Evolutionary conservation across 2,888 invertebrate genomes (phyloP).

Genomic region (Macrophya alboannulata): DNA sequence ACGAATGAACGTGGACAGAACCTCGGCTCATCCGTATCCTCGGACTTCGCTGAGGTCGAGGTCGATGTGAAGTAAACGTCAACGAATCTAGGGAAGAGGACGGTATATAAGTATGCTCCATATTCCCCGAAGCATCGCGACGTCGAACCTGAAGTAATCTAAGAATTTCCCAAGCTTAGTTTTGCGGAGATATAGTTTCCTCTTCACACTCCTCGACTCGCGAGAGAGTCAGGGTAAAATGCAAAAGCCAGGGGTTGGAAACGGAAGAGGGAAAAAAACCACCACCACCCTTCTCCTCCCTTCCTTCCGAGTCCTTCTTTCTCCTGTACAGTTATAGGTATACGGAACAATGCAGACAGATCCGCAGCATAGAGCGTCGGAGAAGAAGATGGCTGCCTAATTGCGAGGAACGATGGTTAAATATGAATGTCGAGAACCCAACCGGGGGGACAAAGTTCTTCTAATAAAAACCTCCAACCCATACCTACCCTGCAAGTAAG

Average conservation of each 20-base stretch:
- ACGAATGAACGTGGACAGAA: background rate
- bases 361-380: background rate
- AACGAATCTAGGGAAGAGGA: background rate
- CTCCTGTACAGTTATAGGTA: background rate
- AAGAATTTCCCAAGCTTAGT: conserved; percentile 21
- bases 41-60: background rate
- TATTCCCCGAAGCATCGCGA: conserved; percentile 43
- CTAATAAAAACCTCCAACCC: conserved; percentile 25
- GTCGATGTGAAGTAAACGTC: background rate
- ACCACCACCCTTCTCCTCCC: background rate
- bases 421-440: conserved; percentile 68
- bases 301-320: background rate
- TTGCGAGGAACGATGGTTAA: conserved; percentile 71
- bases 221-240: background rate
- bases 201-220: background rate
- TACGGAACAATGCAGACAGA: conserved; percentile 33
- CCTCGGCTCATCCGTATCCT: background rate
- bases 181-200: background rate
- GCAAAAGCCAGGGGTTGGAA: background rate
- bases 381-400: conserved; percentile 71
- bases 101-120: background rate
- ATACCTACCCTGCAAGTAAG: background rate
- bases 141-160: conserved; percentile 50
- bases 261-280: background rate
- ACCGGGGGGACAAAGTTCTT: background rate